Conservation (phyloP, 2,888 invertebrate genomes). For the Phytoseiulus persimilis region DNA sequence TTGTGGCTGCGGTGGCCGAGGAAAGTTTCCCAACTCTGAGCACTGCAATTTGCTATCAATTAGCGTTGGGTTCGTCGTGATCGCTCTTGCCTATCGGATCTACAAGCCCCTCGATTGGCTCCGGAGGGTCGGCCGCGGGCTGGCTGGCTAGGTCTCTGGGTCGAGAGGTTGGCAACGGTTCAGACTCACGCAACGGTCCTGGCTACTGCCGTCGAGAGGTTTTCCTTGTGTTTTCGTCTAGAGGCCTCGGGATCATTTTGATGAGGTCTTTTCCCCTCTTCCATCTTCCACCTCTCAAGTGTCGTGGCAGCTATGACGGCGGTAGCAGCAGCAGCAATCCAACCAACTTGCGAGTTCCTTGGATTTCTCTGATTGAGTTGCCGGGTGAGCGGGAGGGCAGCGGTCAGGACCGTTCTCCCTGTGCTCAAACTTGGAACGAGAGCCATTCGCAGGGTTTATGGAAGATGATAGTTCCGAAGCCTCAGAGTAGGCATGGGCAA, state of each 20-base stretch:
- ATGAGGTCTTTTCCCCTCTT: not conserved
- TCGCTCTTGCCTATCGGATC: not conserved
- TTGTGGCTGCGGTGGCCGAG: not conserved
- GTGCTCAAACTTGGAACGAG: not conserved
- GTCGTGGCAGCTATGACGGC: not conserved
- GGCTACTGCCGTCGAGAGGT: not conserved
- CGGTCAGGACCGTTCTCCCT: not conserved
- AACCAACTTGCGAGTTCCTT: not conserved
- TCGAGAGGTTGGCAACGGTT: not conserved
- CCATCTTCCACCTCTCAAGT: not conserved
- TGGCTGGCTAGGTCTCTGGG: not conserved
- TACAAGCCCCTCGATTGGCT: not conserved
- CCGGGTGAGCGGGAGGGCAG: not conserved
- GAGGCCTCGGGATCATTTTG: not conserved
- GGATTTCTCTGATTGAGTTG: not conserved
- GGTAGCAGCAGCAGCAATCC: not conserved
- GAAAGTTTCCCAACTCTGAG: not conserved
- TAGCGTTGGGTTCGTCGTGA: not conserved
- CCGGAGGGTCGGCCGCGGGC: not conserved
- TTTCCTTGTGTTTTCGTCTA: not conserved
- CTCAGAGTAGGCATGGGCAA: too few species aligned
- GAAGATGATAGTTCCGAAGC: too few species aligned
- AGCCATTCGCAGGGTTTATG: too few species aligned
- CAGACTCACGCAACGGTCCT: not conserved
- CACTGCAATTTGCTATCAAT: not conserved